Evolutionary conservation across 2,113 vertebrate species (phyloP).

Genomic region (Lepus timidus): DNA sequence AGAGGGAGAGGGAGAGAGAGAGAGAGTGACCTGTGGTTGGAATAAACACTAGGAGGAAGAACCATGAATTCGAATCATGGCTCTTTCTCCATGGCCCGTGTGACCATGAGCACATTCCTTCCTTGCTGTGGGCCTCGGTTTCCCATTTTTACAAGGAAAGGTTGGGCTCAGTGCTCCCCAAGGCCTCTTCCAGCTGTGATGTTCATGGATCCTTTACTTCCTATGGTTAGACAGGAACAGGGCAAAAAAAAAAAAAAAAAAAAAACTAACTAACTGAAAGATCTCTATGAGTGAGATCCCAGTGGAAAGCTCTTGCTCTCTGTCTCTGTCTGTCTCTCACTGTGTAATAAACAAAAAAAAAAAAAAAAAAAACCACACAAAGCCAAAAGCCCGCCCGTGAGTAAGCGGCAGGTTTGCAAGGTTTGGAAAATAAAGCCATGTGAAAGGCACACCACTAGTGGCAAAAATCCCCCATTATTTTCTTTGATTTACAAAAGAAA

Average conservation of each 20-base stretch:
- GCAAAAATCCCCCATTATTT: constrained; percentile 50
- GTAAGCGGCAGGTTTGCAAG: not conserved
- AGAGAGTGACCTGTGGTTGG: not conserved
- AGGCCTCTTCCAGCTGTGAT: not conserved
- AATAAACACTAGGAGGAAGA: not conserved
- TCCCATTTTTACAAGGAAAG: not conserved
- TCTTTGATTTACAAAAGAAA: constrained; percentile 5
- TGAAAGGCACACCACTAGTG: constrained; percentile 47
- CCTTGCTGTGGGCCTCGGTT: not conserved
- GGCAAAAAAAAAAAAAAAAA: not conserved
- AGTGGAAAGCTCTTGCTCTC: no score
- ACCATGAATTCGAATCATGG: not conserved
- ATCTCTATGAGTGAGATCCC: no score
- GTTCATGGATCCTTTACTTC: not conserved
- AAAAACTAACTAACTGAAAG: no score
- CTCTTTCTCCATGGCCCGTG: not conserved
- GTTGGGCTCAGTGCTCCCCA: not conserved
- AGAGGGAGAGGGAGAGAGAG: no score
- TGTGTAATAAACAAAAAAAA: no score
- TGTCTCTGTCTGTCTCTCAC: no score
- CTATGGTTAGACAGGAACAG: not conserved
- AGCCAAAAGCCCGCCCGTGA: not conserved
- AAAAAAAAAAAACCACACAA: not conserved
- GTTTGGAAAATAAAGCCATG: constrained; percentile 51
- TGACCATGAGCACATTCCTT: not conserved